Conservation (phyloP, 2,888 invertebrate species). For the Syrphus vitripennis region DNA sequence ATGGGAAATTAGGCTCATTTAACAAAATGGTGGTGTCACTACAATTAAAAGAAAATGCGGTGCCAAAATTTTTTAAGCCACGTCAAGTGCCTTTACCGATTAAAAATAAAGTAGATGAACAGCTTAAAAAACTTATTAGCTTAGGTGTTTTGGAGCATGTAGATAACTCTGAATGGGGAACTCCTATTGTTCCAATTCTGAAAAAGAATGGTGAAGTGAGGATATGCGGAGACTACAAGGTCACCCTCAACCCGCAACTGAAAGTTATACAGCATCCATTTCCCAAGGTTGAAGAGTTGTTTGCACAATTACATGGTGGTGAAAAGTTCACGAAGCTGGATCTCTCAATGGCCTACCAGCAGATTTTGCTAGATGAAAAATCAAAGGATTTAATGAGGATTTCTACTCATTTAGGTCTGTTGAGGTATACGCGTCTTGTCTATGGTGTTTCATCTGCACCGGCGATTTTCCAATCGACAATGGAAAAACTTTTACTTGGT, state of each 20-base stretch:
- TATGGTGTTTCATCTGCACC: background rate
- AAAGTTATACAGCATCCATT: background rate
- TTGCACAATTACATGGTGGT: background rate
- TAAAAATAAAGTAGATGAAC: background rate
- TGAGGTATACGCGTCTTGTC: background rate
- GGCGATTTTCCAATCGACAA: background rate
- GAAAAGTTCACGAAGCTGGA: too few relatives aligned
- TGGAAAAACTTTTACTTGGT: background rate
- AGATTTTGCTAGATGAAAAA: too few relatives aligned
- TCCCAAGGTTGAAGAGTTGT: background rate
- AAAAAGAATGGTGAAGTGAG: background rate
- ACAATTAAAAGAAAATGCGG: background rate
- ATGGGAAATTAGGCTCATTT: background rate
- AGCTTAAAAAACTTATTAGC: background rate
- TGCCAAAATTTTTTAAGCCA: background rate
- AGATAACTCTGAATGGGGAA: background rate
- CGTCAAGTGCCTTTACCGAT: background rate
- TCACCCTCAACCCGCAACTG: background rate
- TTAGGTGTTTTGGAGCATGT: background rate
- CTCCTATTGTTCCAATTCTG: too few relatives aligned
- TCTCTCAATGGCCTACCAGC: too few relatives aligned
- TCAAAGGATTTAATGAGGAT: background rate
- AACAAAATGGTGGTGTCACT: background rate
- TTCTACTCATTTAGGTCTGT: too few relatives aligned
- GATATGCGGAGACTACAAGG: background rate